phyloP scores from a whole-genome alignment of 2,113 vertebrate genomes.

The Gallinago paraguaiae region DNA sequence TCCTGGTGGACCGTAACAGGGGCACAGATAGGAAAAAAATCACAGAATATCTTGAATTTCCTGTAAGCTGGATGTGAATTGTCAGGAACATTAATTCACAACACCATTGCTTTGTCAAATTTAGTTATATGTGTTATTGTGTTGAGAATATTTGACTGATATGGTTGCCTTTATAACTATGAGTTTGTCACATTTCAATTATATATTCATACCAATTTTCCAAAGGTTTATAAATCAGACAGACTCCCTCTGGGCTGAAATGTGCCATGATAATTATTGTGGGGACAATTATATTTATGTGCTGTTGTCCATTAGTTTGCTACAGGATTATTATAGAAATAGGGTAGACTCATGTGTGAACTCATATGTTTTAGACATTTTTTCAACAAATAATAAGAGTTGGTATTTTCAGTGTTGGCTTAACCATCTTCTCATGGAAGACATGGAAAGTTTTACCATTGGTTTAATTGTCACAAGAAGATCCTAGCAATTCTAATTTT shows the following conservation, averaged over 20 bases:
- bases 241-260: background rate
- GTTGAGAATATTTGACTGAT: conserved; percentile 42
- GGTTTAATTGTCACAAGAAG: background rate
- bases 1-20: background rate
- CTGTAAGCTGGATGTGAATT: background rate
- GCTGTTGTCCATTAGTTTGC: background rate
- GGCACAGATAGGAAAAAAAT: background rate
- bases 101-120: background rate
- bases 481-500: background rate
- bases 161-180: background rate
- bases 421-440: background rate
- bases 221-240: conserved; percentile 3
- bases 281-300: background rate
- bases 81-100: conserved; percentile 16
- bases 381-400: background rate
- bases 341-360: background rate
- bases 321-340: background rate
- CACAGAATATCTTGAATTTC: background rate
- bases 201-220: background rate
- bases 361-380: background rate
- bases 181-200: conserved; percentile 33
- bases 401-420: background rate
- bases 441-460: background rate
- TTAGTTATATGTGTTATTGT: background rate
- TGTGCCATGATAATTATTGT: background rate